Conservation (phyloP, 2,113 vertebrate genomes). For the Mohoua ochrocephala region DNA sequence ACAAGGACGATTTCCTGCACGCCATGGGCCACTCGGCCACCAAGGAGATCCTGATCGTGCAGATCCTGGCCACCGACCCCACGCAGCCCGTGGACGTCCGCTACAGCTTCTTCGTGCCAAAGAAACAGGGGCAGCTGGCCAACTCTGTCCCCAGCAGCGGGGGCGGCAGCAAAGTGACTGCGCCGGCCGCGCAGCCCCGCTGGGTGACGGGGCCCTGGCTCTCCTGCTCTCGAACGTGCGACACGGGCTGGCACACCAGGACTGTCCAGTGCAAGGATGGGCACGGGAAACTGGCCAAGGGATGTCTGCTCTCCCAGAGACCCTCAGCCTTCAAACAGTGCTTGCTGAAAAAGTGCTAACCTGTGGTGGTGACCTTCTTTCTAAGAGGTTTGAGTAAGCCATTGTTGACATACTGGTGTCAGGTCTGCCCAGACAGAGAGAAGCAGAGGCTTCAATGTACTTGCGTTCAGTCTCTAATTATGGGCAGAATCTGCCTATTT, state of each 20-base stretch:
- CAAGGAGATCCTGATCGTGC: slow-evolving; percentile 83
- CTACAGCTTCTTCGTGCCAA: slow-evolving; percentile 92
- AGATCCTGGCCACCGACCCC: slow-evolving; percentile 91
- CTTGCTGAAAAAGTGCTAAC: slow-evolving; percentile 89
- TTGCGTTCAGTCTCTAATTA: slow-evolving; percentile 53
- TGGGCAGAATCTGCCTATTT: slow-evolving; percentile 74
- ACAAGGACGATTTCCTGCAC: slow-evolving; percentile 88
- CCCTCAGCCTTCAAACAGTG: slow-evolving; percentile 95
- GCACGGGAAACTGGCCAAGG: slow-evolving; percentile 85
- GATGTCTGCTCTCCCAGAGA: slow-evolving; percentile 81
- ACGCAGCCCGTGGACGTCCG: slow-evolving; percentile 88
- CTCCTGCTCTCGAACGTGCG: slow-evolving; percentile 91
- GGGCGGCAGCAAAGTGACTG: slow-evolving; percentile 39
- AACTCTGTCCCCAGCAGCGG: slow-evolving; percentile 48
- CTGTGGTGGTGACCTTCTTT: slow-evolving; percentile 27
- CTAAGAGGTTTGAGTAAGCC: not conserved
- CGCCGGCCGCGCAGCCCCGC: slow-evolving; percentile 66
- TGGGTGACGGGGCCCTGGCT: slow-evolving; percentile 94
- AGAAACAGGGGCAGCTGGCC: slow-evolving; percentile 60
- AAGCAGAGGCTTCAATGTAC: slow-evolving; percentile 36
- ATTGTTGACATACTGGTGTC: not conserved
- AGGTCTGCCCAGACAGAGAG: slow-evolving; percentile 38
- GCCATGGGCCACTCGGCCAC: slow-evolving; percentile 90
- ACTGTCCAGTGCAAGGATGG: slow-evolving; percentile 93
- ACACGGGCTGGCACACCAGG: slow-evolving; percentile 96